Evolutionary conservation across 2,113 vertebrate genomes (phyloP).

Genomic region (Oxygymnocypris stewartii): DNA sequence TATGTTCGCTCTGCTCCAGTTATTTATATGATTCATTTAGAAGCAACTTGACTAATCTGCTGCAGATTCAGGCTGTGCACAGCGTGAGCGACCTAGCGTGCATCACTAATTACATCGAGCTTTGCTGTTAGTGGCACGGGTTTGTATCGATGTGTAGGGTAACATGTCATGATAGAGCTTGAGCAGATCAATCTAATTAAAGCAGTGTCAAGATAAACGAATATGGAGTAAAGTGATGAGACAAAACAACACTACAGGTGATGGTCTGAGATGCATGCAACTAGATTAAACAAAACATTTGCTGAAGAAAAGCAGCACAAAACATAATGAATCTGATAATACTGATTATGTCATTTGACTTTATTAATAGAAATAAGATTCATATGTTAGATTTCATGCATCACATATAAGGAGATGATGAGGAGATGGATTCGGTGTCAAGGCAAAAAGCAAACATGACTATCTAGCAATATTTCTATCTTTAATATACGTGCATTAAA

Average conservation of each 20-base stretch:
- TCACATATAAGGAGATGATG: too few species aligned
- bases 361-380: too few species aligned
- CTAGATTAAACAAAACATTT: background rate
- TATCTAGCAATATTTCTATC: too few species aligned
- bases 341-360: too few species aligned
- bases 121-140: background rate
- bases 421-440: too few species aligned
- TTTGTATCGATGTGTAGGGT: background rate
- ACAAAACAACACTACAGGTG: background rate
- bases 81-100: background rate
- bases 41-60: background rate
- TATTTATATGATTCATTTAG: conserved; percentile 7
- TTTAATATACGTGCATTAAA: too few species aligned
- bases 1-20: background rate
- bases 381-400: too few species aligned
- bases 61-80: background rate
- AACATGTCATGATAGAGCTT: background rate
- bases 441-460: too few species aligned
- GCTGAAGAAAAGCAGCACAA: background rate
- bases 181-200: background rate
- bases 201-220: background rate
- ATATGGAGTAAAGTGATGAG: background rate
- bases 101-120: background rate
- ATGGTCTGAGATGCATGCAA: background rate
- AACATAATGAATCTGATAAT: background rate